phyloP scores from a whole-genome alignment of 2,113 vertebrate genomes.

The Strix uralensis region DNA sequence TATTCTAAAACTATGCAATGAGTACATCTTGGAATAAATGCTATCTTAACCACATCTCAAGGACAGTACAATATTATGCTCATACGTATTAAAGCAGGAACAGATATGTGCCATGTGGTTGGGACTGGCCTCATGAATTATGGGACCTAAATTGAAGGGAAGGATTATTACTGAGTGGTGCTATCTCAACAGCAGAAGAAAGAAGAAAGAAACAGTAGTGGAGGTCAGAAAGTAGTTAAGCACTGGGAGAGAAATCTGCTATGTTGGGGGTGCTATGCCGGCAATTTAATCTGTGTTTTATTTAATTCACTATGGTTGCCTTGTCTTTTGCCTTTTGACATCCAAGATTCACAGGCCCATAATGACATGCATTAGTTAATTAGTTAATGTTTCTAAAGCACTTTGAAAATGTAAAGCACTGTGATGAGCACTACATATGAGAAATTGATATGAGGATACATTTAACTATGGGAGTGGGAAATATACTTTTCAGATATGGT shows the following conservation, averaged over 20 bases:
- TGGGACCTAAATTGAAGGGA: neutral
- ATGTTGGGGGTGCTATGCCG: neutral
- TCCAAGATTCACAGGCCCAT: constrained; percentile 35
- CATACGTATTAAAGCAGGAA: neutral
- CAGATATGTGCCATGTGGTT: neutral
- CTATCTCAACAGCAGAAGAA: neutral
- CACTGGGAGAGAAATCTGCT: neutral
- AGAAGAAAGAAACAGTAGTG: neutral
- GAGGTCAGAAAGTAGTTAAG: neutral
- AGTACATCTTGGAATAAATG: neutral
- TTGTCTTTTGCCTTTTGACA: constrained; percentile 41
- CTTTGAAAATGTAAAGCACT: constrained; percentile 47
- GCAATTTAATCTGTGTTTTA: neutral
- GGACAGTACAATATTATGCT: neutral
- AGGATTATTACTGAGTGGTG: neutral
- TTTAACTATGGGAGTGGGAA: constrained; percentile 14
- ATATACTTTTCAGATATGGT: constrained; percentile 26
- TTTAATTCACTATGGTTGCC: constrained; percentile 8
- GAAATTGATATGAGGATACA: constrained; percentile 53
- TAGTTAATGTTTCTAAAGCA: constrained; percentile 50
- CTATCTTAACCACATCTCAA: neutral
- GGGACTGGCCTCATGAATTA: neutral
- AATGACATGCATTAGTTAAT: constrained; percentile 59
- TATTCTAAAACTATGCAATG: neutral
- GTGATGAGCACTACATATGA: neutral